Conservation (phyloP, 2,888 invertebrate species). For the Tiphia femorata region DNA sequence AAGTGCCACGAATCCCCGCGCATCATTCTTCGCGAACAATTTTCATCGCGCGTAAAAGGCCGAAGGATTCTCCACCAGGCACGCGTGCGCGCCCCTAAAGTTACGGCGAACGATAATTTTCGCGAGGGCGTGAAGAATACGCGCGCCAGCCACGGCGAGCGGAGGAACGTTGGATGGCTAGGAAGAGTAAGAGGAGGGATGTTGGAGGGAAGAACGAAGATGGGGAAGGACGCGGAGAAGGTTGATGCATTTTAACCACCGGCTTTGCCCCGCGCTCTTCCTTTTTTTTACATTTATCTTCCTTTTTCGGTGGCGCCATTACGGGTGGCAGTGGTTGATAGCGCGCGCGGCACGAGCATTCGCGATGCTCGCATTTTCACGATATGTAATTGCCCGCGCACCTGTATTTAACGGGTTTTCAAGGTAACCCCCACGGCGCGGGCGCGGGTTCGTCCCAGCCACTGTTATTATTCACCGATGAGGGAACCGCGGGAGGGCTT, state of each 20-base stretch:
- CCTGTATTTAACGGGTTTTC: conserved; percentile 39
- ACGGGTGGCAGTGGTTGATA: conserved; percentile 43
- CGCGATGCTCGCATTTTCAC: conserved; percentile 33
- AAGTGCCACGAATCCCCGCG: conserved; percentile 21
- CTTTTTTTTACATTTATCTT: conserved; percentile 39
- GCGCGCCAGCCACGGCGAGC: conserved; percentile 5
- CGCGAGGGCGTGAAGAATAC: conserved; percentile 38
- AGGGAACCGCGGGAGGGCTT: conserved; percentile 17
- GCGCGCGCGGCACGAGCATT: conserved; percentile 19
- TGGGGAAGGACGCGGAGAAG: conserved; percentile 7
- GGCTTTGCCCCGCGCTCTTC: conserved; percentile 2
- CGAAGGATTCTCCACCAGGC: conserved; percentile 24
- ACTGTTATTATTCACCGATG: conserved; percentile 31
- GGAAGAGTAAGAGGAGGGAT: no score
- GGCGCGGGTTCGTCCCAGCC: background rate
- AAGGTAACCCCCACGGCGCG: conserved; percentile 12
- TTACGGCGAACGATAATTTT: conserved; percentile 42
- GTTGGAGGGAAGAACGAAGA: background rate
- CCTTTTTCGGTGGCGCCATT: conserved; percentile 30
- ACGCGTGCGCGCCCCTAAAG: conserved; percentile 23
- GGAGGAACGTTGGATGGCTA: no score
- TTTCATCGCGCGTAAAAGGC: conserved; percentile 27
- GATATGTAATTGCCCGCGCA: conserved; percentile 41
- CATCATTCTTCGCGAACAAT: conserved; percentile 29
- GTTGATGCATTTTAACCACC: conserved; percentile 43